Conservation (phyloP, 2,888 invertebrate genomes). For the Cantharis lateralis region DNA sequence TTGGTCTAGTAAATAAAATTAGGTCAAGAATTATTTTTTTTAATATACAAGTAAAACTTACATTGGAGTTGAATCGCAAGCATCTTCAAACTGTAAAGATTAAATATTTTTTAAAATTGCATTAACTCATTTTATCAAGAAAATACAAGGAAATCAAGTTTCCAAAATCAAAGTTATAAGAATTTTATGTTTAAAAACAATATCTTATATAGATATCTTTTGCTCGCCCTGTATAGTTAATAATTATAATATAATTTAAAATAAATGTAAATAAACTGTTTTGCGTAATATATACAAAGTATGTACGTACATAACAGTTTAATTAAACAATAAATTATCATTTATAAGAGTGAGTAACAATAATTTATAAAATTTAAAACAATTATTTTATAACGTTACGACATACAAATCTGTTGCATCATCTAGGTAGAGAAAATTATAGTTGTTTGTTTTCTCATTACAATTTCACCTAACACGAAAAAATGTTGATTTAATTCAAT, state of each 20-base stretch:
- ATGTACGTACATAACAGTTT: too few relatives aligned
- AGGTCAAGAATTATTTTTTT: background rate
- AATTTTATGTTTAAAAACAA: too few relatives aligned
- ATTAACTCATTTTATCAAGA: background rate
- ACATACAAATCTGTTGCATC: background rate
- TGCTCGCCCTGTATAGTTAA: background rate
- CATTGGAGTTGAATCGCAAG: constrained; percentile 55
- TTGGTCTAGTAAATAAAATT: constrained; percentile 39
- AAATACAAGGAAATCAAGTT: background rate
- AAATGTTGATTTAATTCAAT: background rate
- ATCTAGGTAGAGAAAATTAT: background rate
- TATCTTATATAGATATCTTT: background rate
- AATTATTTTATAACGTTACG: background rate
- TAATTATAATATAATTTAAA: background rate
- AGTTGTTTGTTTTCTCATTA: background rate
- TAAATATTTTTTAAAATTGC: background rate
- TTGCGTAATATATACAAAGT: too few relatives aligned
- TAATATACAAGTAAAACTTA: constrained; percentile 45
- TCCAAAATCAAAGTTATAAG: too few relatives aligned
- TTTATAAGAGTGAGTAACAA: background rate
- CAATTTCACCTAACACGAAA: background rate
- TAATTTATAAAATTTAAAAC: background rate
- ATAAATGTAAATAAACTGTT: too few relatives aligned
- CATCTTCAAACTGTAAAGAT: constrained; percentile 60
- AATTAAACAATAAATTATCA: too few relatives aligned